These are phyloP conservation scores for Epizoanthus illoricatus DNA, from an alignment of 92 coral and sea anemone species.

Conservation along the genomic window DNA sequence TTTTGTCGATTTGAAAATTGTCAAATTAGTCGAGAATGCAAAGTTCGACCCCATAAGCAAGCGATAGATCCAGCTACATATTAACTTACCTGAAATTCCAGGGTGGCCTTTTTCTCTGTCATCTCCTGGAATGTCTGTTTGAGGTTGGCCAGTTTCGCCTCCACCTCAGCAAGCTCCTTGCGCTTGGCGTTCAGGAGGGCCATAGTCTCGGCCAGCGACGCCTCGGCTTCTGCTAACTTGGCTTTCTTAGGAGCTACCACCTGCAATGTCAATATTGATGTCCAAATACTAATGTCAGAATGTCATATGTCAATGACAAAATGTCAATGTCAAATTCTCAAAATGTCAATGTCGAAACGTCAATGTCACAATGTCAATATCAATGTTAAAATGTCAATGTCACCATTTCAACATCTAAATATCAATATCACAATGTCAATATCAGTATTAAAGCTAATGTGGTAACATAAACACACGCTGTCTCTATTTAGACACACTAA, in stretches of 20 bases:
- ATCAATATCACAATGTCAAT: too few species aligned
- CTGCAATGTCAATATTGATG: slow-evolving; percentile 29
- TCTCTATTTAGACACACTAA: too few species aligned
- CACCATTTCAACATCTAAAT: too few species aligned
- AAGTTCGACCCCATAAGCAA: background rate
- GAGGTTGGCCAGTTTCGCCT: slow-evolving; percentile 91
- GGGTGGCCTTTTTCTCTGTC: slow-evolving; percentile 94
- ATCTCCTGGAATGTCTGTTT: slow-evolving; percentile 92
- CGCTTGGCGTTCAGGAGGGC: slow-evolving; percentile 88
- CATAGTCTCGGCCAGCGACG: slow-evolving; percentile 94
- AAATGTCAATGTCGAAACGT: too few species aligned
- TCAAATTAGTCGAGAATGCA: background rate
- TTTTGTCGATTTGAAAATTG: too few species aligned
- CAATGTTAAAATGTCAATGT: too few species aligned
- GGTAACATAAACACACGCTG: too few species aligned
- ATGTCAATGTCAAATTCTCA: too few species aligned
- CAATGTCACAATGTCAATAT: too few species aligned
- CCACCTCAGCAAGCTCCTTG: slow-evolving; percentile 90
- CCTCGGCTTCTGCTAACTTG: slow-evolving; percentile 91
- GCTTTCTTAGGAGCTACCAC: slow-evolving; percentile 98
- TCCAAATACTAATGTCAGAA: too few species aligned
- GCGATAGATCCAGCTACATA: background rate
- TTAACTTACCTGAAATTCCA: slow-evolving; percentile 85
- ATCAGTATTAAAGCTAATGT: too few species aligned
- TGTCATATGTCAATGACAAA: too few species aligned